Evolutionary conservation across 2,113 vertebrate species (phyloP).

Genomic region (Proterorhinus semilunaris): DNA sequence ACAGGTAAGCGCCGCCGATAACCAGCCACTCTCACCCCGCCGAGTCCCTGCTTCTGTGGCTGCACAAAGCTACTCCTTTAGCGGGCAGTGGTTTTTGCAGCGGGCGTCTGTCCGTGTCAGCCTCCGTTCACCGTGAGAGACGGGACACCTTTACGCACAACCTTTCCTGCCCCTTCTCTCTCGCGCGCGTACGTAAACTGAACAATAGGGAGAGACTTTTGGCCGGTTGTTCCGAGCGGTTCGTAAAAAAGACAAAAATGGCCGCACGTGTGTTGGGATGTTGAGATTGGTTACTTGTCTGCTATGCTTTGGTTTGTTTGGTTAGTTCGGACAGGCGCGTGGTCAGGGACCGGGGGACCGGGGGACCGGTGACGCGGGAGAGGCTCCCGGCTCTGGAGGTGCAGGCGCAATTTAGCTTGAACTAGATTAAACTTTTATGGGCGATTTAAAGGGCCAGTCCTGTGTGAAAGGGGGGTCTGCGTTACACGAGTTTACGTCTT

Average conservation of each 20-base stretch:
- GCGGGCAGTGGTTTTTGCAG: conserved; percentile 55
- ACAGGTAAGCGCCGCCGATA: conserved; percentile 51
- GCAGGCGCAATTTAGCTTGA: background rate
- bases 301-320: conserved; percentile 33
- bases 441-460: background rate
- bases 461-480: background rate
- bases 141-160: background rate
- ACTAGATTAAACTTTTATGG: background rate
- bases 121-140: conserved; percentile 13
- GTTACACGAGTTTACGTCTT: no score
- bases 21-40: background rate
- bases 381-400: background rate
- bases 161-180: background rate
- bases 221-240: conserved; percentile 12
- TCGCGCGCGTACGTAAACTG: no score
- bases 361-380: background rate
- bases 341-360: background rate
- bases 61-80: conserved; percentile 50
- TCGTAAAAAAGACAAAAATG: conserved; percentile 65
- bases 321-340: no score
- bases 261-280: conserved; percentile 64
- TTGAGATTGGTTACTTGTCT: conserved; percentile 31
- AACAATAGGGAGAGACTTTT: background rate
- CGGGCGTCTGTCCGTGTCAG: no score
- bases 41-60: background rate